Evolutionary conservation across 2,113 vertebrate genomes (phyloP), one percentile per base, ranked within the genome.

Genomic region (Patagioenas fasciata): DNA sequence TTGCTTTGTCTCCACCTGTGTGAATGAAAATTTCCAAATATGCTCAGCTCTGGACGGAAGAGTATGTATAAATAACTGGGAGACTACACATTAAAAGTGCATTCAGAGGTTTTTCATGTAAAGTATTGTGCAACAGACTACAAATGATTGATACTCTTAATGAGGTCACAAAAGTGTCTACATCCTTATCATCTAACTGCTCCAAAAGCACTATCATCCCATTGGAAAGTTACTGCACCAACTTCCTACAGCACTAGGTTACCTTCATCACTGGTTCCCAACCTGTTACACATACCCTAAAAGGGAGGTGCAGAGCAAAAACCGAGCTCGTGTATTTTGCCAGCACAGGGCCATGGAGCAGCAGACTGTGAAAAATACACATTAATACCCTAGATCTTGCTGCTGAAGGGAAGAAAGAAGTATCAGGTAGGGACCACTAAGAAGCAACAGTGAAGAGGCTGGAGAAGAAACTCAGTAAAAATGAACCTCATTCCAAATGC

Each of bases 11-110:
- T 32, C 32, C 77, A 77, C 13, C 18, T 10, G 42, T 28, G 60
- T 73, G 29, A 86, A 86, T 34, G 51, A 84, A 91, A 93, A 77
- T 26, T 54, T 86, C 58, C 86, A 89, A 85, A 79, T 32, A 80
- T 23, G 58, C 48, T 72, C 6, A 81, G 61, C 54, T 94, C 66
- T 88, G 66, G 34, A 93, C 31, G 18, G 34, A 80, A 64, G 34
- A 67, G 18, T 5, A 4, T 32, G 40, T 21, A 32, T 23, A 60
- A 83, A 31, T n/a, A 83, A 77, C 7, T 5, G 13, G 15, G 72
- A 91, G 13, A 23, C 69, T 38, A 75, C 36, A 34, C 13, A n/a
- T 57, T 73, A 44, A 19, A 87, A 81, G 13, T 40, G 19, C 28
- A 44, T 44, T 26, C 2, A 1, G 19, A 44, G 26, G 25, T 74